Base-by-base conservation (phyloP, 2,888 invertebrate species). In the Cataglyphis cursor region DNA sequence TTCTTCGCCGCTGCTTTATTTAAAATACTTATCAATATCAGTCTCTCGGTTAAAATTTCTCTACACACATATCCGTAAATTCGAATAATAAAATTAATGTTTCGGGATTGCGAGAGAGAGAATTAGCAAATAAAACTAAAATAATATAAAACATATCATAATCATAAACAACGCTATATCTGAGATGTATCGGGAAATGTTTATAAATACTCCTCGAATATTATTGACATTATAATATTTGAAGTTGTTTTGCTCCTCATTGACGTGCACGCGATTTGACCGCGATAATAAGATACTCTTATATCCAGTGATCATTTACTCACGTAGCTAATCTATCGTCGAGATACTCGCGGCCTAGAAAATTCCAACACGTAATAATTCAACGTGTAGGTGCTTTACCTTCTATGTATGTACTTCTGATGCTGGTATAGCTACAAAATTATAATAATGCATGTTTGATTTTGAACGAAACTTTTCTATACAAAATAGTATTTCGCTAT, bases 361-460 rank as follows among this genome's bases (percentile, higher is more conserved):
- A 80, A 59, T 80, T 44, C 78, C 59, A 78, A 73, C 74, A 59
- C 74, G 44, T 78, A 78, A 78, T 21, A 21, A 21, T 5, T n/a
- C 10, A n/a, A 72, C 6, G 21, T 6, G 15, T 54, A 78, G 57
- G 59, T 78, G 74, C 74, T 59, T 72, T 73, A 21, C 59, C 59
- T 66, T 38, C 31, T 61, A 21, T 48, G 38, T 61, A 21, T 48
- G 54, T 57, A 54, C 18, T 3, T 78, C 8, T 38, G n/a, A 21
- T 28, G 24, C 18, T 3, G 15, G 1, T 15, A 9, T 3, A 21
- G 18, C 12, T 35, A 15, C 21, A 66, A 24, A 51, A 24, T 5
- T 51, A 31, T 24, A 68, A 18, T 35, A 28, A 21, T 51, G n/a
- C 12, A 24, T n/a, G 4, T 24, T 21, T 75, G 21, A 24, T 75